Evolutionary conservation across 2,113 vertebrate genomes (phyloP).

Genomic region (Bufo gargarizans): DNA sequence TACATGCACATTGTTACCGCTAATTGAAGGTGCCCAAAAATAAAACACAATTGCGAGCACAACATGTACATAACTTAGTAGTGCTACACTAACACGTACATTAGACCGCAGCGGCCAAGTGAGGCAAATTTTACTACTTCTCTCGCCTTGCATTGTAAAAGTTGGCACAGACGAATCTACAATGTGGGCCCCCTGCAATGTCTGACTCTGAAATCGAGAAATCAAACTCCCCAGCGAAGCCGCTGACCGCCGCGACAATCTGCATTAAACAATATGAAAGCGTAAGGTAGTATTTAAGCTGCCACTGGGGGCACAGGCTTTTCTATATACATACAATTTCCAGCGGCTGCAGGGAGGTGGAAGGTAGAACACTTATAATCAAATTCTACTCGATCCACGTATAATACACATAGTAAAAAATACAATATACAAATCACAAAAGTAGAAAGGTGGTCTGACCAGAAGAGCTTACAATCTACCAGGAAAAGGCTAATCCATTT

Average conservation of each 20-base stretch:
- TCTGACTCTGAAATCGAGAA: conserved; percentile 45
- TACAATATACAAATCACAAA: neutral
- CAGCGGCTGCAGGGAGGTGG: neutral
- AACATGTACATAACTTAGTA: conserved; percentile 47
- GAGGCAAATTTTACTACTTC: conserved; percentile 39
- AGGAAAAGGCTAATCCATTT: neutral
- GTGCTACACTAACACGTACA: neutral
- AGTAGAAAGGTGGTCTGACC: neutral
- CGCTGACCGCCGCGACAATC: conserved; percentile 15
- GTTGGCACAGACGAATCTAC: conserved; percentile 19
- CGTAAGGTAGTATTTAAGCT: conserved; percentile 27
- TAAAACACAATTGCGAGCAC: conserved; percentile 20
- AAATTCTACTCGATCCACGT: neutral
- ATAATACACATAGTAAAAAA: neutral
- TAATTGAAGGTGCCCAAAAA: conserved; percentile 66
- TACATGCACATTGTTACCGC: conserved; percentile 65
- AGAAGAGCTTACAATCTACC: conserved; percentile 2
- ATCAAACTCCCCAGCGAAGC: neutral
- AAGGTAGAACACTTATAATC: conserved; percentile 15
- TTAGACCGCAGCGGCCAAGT: neutral
- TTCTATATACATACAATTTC: conserved; percentile 18
- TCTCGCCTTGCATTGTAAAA: neutral
- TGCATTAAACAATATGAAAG: conserved; percentile 23
- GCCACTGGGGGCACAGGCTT: neutral
- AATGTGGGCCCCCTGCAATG: conserved; percentile 59